Evolutionary conservation across 2,797 vertebrate species (phyloP).

Genomic region (Paramormyrops hopkinsi): DNA sequence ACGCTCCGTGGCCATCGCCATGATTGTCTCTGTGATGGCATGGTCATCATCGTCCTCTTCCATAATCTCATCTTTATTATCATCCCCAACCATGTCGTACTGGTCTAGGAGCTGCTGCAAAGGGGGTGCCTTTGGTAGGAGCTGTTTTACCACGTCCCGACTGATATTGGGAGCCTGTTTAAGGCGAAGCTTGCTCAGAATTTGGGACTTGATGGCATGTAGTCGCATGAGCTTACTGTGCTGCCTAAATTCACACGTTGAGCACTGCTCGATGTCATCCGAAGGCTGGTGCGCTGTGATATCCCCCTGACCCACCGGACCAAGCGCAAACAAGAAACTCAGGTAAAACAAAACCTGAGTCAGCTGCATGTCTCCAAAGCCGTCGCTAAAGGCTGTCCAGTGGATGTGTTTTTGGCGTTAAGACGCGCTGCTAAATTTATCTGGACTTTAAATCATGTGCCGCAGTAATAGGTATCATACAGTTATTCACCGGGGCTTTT

Average conservation of each 20-base stretch:
- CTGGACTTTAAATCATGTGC: slow-evolving; percentile 38
- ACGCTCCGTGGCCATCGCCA: slow-evolving; percentile 80
- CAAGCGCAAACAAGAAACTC: slow-evolving; percentile 62
- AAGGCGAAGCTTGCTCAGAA: slow-evolving; percentile 74
- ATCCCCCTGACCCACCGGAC: slow-evolving; percentile 67
- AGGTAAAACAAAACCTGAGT: slow-evolving; percentile 58
- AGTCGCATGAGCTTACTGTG: slow-evolving; percentile 88
- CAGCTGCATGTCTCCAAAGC: slow-evolving; percentile 72
- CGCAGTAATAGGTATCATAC: slow-evolving; percentile 65
- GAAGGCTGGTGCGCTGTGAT: slow-evolving; percentile 54
- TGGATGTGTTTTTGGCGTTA: slow-evolving; percentile 14
- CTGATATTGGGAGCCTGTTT: slow-evolving; percentile 83
- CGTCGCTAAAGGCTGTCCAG: neutral
- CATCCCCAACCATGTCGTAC: slow-evolving; percentile 67
- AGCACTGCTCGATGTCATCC: slow-evolving; percentile 77
- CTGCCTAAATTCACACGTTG: slow-evolving; percentile 84
- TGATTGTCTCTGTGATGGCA: slow-evolving; percentile 76
- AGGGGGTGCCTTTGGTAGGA: slow-evolving; percentile 78
- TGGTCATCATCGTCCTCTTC: slow-evolving; percentile 78
- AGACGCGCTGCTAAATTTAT: neutral
- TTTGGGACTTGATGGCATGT: slow-evolving; percentile 81
- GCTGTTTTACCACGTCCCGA: slow-evolving; percentile 74
- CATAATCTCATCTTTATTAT: slow-evolving; percentile 67
- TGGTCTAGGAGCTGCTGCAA: slow-evolving; percentile 74
- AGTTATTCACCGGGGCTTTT: slow-evolving; percentile 67